A percentile compares a stretch with the other conserved stretches of the same genome.
Conservation (phyloP, 2,888 invertebrate genomes). For the Druceiella hillmani region DNA sequence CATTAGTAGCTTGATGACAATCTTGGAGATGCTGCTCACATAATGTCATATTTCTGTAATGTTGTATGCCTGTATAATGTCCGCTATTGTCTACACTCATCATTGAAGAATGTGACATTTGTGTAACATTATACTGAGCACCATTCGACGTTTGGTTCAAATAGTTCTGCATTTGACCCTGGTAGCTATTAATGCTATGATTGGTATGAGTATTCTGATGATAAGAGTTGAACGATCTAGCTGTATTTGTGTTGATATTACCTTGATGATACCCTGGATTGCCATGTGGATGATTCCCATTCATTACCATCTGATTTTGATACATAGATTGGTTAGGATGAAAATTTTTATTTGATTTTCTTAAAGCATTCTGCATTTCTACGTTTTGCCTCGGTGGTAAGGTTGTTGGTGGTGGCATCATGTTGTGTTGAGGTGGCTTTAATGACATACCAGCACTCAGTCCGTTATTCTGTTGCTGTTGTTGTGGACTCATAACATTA, state of each 20-base stretch:
- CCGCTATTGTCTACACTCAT: constrained; percentile 48
- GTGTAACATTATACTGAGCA: constrained; percentile 38
- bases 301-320: too few species aligned
- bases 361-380: constrained; percentile 41
- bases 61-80: constrained; percentile 18
- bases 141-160: constrained; percentile 29
- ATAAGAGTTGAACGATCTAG: too few species aligned
- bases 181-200: constrained; percentile 35
- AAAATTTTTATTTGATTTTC: constrained; percentile 15
- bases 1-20: too few species aligned
- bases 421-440: constrained; percentile 37
- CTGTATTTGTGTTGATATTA: too few species aligned
- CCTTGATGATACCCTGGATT: constrained; percentile 33
- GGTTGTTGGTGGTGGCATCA: constrained; percentile 27
- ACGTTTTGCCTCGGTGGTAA: constrained; percentile 42
- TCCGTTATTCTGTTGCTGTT: too few species aligned
- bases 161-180: constrained; percentile 38
- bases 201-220: constrained; percentile 34
- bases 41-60: too few species aligned
- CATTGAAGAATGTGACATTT: constrained; percentile 44
- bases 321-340: constrained; percentile 32
- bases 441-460: too few species aligned
- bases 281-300: constrained; percentile 26
- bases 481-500: constrained; percentile 24
- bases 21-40: too few species aligned